Evolutionary conservation across 2,113 vertebrate species (phyloP), one percentile per base, ranked within the genome.

Genomic region (Trochalopteron elliotii): DNA sequence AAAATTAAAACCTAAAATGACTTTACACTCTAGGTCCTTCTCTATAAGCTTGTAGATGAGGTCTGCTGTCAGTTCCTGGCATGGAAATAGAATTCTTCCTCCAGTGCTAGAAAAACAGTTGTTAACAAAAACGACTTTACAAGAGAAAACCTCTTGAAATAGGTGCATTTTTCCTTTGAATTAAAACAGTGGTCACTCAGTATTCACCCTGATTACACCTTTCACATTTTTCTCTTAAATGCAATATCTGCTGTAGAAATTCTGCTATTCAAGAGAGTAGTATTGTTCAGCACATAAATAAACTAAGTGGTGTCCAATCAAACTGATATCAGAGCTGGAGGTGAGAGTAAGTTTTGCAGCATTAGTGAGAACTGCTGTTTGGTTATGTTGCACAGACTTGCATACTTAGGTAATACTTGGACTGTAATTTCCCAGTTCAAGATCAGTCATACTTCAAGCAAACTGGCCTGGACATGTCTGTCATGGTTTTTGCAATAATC

Each of bases 341-440:
- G 53, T 90, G 94, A 96, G 89, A 96, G 94, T 57, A 69, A 95
- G 75, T 72, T 90, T 92, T 88, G 91, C 67, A 90, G 79, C 55
- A 4, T 49, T 93, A 89, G 79, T 93, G 89, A 94, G 71, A 89
- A 11, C 49, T 55, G 17, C 85, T 7, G n/a, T 95, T 85, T 72
- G 68, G 59, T 86, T 89, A 25, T 69, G 45, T 86, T 63, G 39
- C 91, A 79, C 35, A 80, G 71, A 56, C 42, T 90, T 90, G 59
- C 75, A n/a, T 88, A 83, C 37, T 19, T 86, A 28, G 49, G 63
- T 86, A 39, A 22, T 83, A 31, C 17, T 68, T 56, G 23, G 63
- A 56, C 61, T 49, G 15, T 70, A 7, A 18, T 71, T 86, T 83
- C 64, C 44, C 61, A 13, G 8, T 72, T 90, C 44, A 50, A 14